Percentiles rank a stretch among this genome's conserved stretches.
Evolutionary conservation across 1,140 invertebrate species (phyloP).

Genomic region (Caenorhabditis tropicalis): DNA sequence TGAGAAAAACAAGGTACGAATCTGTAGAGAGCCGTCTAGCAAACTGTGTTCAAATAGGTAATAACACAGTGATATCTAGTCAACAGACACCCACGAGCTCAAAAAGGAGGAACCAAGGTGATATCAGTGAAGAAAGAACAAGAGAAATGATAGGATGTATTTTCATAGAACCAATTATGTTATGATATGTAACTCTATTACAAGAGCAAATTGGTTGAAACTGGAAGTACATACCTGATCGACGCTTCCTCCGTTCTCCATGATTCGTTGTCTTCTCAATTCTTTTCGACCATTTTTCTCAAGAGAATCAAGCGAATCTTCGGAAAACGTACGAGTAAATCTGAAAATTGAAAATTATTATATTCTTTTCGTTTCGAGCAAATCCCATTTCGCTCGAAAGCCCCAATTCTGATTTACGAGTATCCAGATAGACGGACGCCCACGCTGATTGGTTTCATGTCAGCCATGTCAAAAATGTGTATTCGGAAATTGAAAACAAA

Average conservation of each 20-base stretch:
- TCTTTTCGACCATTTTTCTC: slow-evolving; percentile 59
- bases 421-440: not conserved
- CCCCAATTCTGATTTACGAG: slow-evolving; percentile 43
- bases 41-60: not conserved
- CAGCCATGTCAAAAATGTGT: slow-evolving; percentile 3
- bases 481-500: slow-evolving; percentile 33
- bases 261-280: slow-evolving; percentile 58
- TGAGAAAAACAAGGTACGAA: not conserved
- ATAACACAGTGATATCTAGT: not conserved
- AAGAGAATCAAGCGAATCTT: slow-evolving; percentile 62
- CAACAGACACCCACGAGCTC: not conserved
- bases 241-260: slow-evolving; percentile 51
- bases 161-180: not conserved
- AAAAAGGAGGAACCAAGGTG: not conserved
- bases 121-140: not conserved
- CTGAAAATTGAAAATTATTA: slow-evolving; percentile 39
- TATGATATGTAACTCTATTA: not conserved
- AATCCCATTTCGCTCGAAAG: slow-evolving; percentile 40
- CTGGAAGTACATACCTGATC: not conserved
- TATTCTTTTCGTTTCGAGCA: not conserved
- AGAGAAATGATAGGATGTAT: not conserved
- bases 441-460: slow-evolving; percentile 29
- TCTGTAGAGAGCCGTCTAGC: not conserved
- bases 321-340: slow-evolving; percentile 60
- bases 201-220: not conserved